These are phyloP conservation scores for Rhegmatorhina hoffmannsi DNA, from an alignment of 2,113 vertebrate species.

Conservation along the genomic window DNA sequence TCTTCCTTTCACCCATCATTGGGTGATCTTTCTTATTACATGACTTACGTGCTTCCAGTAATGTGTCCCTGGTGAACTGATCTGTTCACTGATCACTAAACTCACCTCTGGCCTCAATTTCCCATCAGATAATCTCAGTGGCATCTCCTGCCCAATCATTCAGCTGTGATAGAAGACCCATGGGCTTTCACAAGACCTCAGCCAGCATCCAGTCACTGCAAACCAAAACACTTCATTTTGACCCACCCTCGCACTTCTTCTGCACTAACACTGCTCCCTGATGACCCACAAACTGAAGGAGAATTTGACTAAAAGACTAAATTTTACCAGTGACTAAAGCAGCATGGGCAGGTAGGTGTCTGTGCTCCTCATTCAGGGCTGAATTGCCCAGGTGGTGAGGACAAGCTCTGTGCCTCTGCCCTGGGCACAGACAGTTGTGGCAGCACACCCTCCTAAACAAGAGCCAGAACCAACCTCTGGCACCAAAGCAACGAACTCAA, in stretches of 20 bases:
- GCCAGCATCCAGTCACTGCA: neutral
- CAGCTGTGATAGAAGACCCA: neutral
- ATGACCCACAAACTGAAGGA: neutral
- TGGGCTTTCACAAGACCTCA: neutral
- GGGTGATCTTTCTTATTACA: neutral
- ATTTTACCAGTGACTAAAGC: neutral
- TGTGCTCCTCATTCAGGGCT: neutral
- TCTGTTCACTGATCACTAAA: neutral
- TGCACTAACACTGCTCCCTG: neutral
- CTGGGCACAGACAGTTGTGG: neutral
- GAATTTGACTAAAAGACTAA: neutral
- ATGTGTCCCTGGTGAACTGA: neutral
- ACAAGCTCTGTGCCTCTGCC: neutral
- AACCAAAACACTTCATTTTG: neutral
- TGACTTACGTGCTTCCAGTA: neutral
- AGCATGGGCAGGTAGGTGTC: neutral
- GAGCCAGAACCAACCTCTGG: neutral
- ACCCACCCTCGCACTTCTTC: neutral
- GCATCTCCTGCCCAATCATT: neutral
- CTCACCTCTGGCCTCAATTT: neutral
- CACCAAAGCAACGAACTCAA: neutral
- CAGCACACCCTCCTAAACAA: neutral
- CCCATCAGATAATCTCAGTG: neutral
- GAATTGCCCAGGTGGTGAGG: neutral
- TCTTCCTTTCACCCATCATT: neutral